These are phyloP conservation scores for Coreoperca whiteheadi DNA, from an alignment of 2,113 vertebrate genomes.

Conservation along the genomic window DNA sequence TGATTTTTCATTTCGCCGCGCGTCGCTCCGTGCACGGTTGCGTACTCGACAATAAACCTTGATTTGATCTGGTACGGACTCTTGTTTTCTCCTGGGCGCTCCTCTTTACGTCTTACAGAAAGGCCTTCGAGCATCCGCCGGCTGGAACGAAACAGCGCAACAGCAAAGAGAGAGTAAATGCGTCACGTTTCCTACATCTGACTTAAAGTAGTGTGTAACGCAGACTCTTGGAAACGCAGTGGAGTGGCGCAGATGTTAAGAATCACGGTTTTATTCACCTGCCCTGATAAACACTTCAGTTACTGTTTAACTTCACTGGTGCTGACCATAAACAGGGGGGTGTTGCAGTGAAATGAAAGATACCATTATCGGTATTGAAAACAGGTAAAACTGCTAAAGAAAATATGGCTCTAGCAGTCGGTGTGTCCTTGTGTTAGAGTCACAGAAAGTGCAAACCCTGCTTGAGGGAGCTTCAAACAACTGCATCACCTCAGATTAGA, in stretches of 20 bases:
- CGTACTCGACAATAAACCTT: too few species aligned
- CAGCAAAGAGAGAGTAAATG: not conserved
- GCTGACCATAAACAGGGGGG: too few species aligned
- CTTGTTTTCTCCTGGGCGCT: too few species aligned
- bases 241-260: not conserved
- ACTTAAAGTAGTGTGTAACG: too few species aligned
- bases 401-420: not conserved
- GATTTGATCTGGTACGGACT: too few species aligned
- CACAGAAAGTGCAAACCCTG: slow-evolving; percentile 2
- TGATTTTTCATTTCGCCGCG: too few species aligned
- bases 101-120: not conserved
- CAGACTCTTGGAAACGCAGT: not conserved
- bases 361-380: not conserved
- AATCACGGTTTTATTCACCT: too few species aligned
- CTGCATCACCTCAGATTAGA: not conserved
- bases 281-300: too few species aligned
- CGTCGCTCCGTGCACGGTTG: too few species aligned
- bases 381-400: not conserved
- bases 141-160: not conserved
- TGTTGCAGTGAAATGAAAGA: too few species aligned
- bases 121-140: not conserved
- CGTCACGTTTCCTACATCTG: not conserved
- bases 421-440: not conserved
- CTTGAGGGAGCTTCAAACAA: not conserved
- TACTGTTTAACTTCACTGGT: too few species aligned